These are phyloP conservation scores for Callospermophilus lateralis DNA, from an alignment of 2,113 vertebrate genomes.

Conservation along the genomic window DNA sequence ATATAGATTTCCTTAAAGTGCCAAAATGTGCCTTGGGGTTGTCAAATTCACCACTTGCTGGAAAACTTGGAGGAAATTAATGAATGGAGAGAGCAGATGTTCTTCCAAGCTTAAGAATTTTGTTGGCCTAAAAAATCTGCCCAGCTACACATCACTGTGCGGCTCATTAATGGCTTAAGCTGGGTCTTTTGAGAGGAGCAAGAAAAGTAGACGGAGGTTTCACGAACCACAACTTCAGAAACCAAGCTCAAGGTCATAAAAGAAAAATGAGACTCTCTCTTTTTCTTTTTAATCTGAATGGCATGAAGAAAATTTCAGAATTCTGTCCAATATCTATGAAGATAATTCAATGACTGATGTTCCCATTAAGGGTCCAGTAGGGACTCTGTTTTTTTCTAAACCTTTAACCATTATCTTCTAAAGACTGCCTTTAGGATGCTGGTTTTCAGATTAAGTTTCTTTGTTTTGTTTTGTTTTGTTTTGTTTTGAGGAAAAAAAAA, in stretches of 20 bases:
- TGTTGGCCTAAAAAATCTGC: conserved; percentile 6
- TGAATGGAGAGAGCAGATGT: conserved; percentile 19
- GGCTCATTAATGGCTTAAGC: not conserved
- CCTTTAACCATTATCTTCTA: not conserved
- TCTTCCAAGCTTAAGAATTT: conserved; percentile 4
- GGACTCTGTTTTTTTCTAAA: not conserved
- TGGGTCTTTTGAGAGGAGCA: not conserved
- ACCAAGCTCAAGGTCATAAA: not conserved
- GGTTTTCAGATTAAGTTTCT: conserved; percentile 3
- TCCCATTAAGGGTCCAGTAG: not conserved
- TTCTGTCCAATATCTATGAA: not conserved
- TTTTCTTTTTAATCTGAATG: not conserved
- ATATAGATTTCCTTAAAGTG: conserved; percentile 22
- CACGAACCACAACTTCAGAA: not conserved
- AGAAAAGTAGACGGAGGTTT: not conserved
- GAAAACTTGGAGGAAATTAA: not conserved
- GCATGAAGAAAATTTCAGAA: not conserved
- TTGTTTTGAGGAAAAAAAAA: not conserved
- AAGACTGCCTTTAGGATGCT: not conserved
- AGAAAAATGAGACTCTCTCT: not conserved
- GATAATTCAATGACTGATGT: not conserved
- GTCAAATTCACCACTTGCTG: conserved; percentile 17
- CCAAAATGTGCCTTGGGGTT: conserved; percentile 4
- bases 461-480: too few relatives aligned
- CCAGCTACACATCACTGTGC: not conserved